Base-by-base conservation (phyloP, 2,113 vertebrate species). In the Epinephelus cyanopodus region DNA sequence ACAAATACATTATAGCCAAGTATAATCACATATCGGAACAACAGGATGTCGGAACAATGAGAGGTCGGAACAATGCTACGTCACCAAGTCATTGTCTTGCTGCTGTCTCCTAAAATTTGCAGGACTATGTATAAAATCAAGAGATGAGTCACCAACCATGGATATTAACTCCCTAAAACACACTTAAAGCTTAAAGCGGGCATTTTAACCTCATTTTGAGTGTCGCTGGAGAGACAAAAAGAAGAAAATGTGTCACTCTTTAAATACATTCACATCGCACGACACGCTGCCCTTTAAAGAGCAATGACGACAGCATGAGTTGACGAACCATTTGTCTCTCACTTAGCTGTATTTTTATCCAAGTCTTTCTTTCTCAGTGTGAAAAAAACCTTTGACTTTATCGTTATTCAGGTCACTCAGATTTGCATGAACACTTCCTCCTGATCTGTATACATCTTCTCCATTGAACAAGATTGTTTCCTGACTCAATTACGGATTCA, bases 401-500 rank as follows among this genome's bases (percentile, higher is more conserved):
- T 84, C 57, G 67, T 60, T 23, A 64, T 84, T 80, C 62, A 50
- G 68, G 57, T 76, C 69, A 15, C 45, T 82, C 29, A 2, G 27
- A 79, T 82, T 57, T 58, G 25, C 77, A 82, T 74, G 53, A 65
- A 52, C 60, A 48, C 75, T 58, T 64, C 68, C 78, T 76, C 47
- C 37, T 2, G 37, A 82, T 85, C 86, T 76, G 69, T 48, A 18
- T 74, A 62, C 88, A 74, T 66, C 78, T 81, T 67, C 61, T 77
- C 60, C 19, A 9, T 14, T n/a, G 71, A 85, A 75, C 81, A 45
- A 50, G 79, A 64, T 23, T 56, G 74, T 82, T 77, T 74, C 75
- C 77, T 42, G 86, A 88, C 87, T 89, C 87, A 72, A 90, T 90
- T 91, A 88, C 42, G 25, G 77, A 81, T 85, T 81, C 75, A 72